Evolutionary conservation across 2,797 vertebrate genomes (phyloP).

Genomic region (Crax fasciolata): DNA sequence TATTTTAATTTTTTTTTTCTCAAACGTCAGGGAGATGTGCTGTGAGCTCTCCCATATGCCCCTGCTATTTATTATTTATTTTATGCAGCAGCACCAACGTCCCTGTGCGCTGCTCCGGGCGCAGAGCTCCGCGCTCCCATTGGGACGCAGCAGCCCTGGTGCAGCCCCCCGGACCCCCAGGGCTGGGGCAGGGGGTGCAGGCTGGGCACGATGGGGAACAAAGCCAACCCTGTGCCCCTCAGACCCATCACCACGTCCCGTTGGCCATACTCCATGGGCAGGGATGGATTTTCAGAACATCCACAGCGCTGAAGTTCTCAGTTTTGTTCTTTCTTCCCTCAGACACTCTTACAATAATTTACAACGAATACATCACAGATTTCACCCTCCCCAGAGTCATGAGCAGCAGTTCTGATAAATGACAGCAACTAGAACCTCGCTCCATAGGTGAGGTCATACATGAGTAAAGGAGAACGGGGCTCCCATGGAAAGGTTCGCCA

Average conservation of each 20-base stretch:
- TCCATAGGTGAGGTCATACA: neutral
- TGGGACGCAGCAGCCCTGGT: rapidly evolving
- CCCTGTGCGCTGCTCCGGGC: neutral
- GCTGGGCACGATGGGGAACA: rapidly evolving
- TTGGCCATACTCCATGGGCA: rapidly evolving
- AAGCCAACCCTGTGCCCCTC: neutral
- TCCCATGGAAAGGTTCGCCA: neutral
- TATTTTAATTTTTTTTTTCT: slow-evolving; percentile 80
- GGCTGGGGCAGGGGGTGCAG: no score
- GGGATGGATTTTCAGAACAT: neutral
- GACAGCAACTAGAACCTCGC: neutral
- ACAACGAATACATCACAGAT: neutral
- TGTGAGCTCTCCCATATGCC: slow-evolving; percentile 9
- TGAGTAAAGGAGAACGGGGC: neutral
- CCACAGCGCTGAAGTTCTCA: rapidly evolving
- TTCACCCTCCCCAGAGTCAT: neutral
- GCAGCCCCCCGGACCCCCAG: neutral
- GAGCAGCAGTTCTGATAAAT: no score
- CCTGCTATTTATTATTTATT: slow-evolving; percentile 35
- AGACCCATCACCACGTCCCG: rapidly evolving
- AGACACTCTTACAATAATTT: neutral
- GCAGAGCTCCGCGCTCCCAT: neutral
- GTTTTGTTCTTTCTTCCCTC: rapidly evolving
- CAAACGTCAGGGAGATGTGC: slow-evolving; percentile 6
- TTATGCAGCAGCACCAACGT: neutral